phyloP scores from a whole-genome alignment of 2,888 invertebrate genomes.

The Frankliniella fusca region DNA sequence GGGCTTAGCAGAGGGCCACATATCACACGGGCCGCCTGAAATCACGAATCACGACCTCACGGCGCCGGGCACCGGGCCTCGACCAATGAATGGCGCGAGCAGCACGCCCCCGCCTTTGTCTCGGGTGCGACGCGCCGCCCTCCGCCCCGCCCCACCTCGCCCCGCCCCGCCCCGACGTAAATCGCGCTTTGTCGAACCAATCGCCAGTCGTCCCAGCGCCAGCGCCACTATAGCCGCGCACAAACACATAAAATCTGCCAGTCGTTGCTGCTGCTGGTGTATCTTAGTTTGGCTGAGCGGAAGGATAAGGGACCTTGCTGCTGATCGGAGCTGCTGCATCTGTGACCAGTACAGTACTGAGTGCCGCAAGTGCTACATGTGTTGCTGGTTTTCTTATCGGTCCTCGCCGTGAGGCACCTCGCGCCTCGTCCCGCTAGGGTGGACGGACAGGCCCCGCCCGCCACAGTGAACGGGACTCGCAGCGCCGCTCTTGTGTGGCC shows the following conservation, averaged over 20 bases:
- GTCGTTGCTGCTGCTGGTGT: too few species aligned
- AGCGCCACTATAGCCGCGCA: not conserved
- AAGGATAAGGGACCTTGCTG: too few species aligned
- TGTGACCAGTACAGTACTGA: too few species aligned
- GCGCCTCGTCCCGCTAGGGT: too few species aligned
- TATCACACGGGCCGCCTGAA: not conserved
- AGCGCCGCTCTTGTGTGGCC: too few species aligned
- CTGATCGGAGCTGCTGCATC: too few species aligned
- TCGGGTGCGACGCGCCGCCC: not conserved
- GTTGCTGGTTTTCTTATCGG: too few species aligned
- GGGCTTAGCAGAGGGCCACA: not conserved
- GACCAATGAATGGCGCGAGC: not conserved
- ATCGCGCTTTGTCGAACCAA: not conserved
- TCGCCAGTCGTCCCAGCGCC: not conserved
- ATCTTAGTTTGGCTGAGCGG: too few species aligned
- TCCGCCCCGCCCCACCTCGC: not conserved
- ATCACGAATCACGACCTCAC: constrained; percentile 17
- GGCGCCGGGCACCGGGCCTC: not conserved
- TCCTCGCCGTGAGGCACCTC: too few species aligned
- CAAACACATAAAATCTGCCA: not conserved
- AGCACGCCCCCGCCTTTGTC: not conserved
- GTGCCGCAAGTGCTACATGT: too few species aligned
- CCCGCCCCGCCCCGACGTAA: not conserved
- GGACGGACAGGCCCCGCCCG: too few species aligned
- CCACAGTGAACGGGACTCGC: too few species aligned